These are phyloP conservation scores for Catostylus mosaicus DNA, from an alignment of 30 jellyfish, hydroid and myxozoan genomes.

Conservation along the genomic window DNA sequence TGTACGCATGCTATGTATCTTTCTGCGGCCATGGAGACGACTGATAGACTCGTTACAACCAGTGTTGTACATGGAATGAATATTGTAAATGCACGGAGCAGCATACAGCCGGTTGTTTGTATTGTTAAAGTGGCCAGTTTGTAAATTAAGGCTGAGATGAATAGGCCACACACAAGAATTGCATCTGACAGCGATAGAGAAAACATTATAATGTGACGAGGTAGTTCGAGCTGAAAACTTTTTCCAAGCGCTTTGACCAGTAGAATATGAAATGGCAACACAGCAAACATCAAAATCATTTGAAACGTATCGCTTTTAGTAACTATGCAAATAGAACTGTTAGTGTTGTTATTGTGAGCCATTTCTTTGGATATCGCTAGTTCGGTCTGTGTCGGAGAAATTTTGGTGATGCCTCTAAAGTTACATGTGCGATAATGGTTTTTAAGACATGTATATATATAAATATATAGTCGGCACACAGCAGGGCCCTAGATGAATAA, in stretches of 20 bases:
- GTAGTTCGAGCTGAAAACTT: not conserved
- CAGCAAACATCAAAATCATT: not conserved
- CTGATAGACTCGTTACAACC: not conserved
- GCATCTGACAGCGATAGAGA: not conserved
- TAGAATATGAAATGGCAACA: not conserved
- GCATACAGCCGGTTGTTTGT: not conserved
- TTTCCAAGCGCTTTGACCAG: not conserved
- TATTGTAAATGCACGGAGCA: not conserved
- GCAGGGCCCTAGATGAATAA: too few species aligned
- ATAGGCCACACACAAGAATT: not conserved
- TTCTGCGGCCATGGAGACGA: not conserved
- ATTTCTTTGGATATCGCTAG: too few species aligned
- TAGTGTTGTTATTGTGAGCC: not conserved
- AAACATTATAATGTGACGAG: not conserved
- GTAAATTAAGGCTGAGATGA: not conserved
- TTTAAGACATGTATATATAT: too few species aligned
- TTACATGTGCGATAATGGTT: too few species aligned
- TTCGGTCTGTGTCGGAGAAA: too few species aligned
- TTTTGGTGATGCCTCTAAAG: too few species aligned
- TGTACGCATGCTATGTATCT: constrained; percentile 2
- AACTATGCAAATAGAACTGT: not conserved
- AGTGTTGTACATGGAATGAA: not conserved
- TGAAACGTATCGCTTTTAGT: not conserved
- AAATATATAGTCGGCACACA: too few species aligned
- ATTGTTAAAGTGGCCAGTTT: not conserved